These are phyloP conservation scores for Seriola aureovittata DNA, from an alignment of 2,113 vertebrate species.

Conservation along the genomic window DNA sequence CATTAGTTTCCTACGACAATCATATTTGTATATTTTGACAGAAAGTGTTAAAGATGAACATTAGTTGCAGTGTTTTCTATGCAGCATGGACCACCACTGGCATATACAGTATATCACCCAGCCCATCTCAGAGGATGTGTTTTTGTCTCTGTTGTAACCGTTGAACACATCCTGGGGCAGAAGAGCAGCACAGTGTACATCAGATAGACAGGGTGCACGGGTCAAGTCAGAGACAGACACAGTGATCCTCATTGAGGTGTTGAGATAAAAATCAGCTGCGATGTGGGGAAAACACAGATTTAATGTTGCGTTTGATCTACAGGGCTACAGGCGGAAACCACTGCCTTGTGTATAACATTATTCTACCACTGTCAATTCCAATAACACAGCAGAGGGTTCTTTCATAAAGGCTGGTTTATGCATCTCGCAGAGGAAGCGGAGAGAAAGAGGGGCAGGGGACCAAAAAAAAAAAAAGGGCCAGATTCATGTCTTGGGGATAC, in stretches of 20 bases:
- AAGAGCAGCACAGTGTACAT: not conserved
- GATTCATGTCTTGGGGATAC: conserved; percentile 56
- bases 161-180: conserved; percentile 62
- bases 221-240: conserved; percentile 41
- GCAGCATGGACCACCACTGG: not conserved
- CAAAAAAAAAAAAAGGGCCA: not conserved
- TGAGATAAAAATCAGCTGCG: conserved; percentile 69
- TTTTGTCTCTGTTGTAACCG: conserved; percentile 38
- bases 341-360: conserved; percentile 63
- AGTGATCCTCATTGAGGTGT: conserved; percentile 64
- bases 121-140: conserved; percentile 19
- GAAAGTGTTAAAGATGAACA: not conserved
- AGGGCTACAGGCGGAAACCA: conserved; percentile 56
- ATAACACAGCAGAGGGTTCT: conserved; percentile 49
- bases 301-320: conserved; percentile 67
- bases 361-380: conserved; percentile 65
- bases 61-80: not conserved
- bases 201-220: conserved; percentile 7
- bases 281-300: conserved; percentile 51
- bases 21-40: not conserved
- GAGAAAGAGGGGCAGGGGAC: conserved; percentile 21
- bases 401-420: conserved; percentile 53
- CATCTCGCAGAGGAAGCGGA: conserved; percentile 59
- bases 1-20: not conserved
- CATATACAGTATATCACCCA: not conserved